Evolutionary conservation across 2,888 invertebrate genomes (phyloP).

Genomic region (Clitarchus hookeri): DNA sequence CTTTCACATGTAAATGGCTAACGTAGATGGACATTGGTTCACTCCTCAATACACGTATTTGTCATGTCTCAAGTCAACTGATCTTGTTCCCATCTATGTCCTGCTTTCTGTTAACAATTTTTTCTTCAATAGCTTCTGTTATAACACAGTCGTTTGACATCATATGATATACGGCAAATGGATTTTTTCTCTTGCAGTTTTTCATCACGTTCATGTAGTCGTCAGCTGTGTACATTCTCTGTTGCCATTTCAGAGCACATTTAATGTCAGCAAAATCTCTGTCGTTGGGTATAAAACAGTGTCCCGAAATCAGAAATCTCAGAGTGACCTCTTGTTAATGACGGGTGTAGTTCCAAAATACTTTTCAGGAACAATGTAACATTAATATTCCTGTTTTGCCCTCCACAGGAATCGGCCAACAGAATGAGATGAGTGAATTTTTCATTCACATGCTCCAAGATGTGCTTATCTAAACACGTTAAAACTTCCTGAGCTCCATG

Average conservation of each 20-base stretch:
- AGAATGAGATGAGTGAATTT: neutral
- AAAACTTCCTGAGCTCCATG: neutral
- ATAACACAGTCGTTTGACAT: neutral
- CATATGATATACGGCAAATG: neutral
- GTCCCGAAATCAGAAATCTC: neutral
- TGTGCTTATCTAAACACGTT: neutral
- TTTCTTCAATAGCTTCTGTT: neutral
- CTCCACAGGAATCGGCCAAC: neutral
- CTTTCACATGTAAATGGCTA: too few relatives aligned
- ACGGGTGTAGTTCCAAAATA: neutral
- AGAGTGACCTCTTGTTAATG: neutral
- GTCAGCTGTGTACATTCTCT: neutral
- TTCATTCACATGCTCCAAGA: neutral
- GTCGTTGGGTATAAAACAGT: neutral
- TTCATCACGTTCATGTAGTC: neutral
- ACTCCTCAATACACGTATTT: too few relatives aligned
- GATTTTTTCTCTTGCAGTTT: neutral
- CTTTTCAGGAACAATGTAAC: neutral
- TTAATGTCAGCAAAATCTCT: neutral
- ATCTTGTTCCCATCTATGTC: neutral
- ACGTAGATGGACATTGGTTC: too few relatives aligned
- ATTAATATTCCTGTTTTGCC: neutral
- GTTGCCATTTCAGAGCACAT: neutral
- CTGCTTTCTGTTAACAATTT: neutral
- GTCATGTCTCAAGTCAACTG: neutral